These are phyloP conservation scores for Girardinichthys multiradiatus DNA, from an alignment of 2,113 vertebrate genomes.

Conservation along the genomic window DNA sequence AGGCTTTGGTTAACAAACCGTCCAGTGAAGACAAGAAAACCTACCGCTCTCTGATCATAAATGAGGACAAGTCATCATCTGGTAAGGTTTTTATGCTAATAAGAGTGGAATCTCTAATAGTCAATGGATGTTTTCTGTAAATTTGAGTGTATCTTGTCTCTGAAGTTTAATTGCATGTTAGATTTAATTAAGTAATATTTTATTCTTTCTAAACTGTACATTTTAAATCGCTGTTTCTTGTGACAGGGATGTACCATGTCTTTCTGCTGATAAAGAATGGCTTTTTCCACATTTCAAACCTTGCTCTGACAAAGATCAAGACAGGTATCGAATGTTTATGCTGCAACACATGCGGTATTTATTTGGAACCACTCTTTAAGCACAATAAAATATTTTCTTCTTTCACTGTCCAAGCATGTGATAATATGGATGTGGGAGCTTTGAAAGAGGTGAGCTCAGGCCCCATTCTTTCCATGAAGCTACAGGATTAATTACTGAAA, in stretches of 20 bases:
- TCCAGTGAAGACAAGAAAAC: conserved; percentile 75
- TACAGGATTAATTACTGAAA: background rate
- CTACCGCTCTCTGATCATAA: conserved; percentile 84
- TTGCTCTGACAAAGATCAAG: conserved; percentile 86
- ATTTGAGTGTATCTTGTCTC: background rate
- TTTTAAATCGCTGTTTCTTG: conserved; percentile 10
- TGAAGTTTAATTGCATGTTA: background rate
- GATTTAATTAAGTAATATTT: conserved; percentile 2
- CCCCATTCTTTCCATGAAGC: background rate
- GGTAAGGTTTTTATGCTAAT: conserved; percentile 76
- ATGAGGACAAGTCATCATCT: conserved; percentile 78
- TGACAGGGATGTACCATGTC: conserved; percentile 85
- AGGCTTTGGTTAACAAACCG: conserved; percentile 83
- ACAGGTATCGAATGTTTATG: conserved; percentile 79
- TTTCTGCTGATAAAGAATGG: conserved; percentile 86
- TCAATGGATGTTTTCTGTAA: background rate
- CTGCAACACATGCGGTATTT: background rate
- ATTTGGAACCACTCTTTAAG: background rate
- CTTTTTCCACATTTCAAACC: conserved; percentile 87
- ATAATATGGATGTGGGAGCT: conserved; percentile 80
- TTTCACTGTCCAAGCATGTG: conserved; percentile 79
- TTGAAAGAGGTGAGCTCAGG: conserved; percentile 82
- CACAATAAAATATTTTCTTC: conserved; percentile 10
- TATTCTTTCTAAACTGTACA: background rate
- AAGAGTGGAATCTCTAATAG: background rate